phyloP scores from a whole-genome alignment of 2,888 invertebrate genomes.

The Enoplolaimus lenunculus region DNA sequence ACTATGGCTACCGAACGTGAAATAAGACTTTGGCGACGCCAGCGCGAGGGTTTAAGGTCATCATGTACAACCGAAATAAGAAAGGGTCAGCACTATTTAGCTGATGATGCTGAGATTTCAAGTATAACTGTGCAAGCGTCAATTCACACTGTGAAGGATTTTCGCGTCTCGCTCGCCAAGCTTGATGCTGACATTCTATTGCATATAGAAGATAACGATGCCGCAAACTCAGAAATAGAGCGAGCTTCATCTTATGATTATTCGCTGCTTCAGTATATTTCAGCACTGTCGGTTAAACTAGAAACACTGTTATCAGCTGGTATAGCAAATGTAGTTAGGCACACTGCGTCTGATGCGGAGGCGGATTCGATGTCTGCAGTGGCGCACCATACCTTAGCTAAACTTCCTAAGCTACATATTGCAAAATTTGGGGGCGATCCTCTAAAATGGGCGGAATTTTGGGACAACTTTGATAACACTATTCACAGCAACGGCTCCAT shows the following conservation, averaged over 20 bases:
- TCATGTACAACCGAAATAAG: not conserved
- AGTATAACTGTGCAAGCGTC: not conserved
- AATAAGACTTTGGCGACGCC: not conserved
- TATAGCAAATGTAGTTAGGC: too few species aligned
- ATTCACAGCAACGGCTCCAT: not conserved
- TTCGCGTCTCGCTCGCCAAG: not conserved
- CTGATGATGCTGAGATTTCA: not conserved
- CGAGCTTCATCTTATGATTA: not conserved
- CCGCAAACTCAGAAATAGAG: not conserved
- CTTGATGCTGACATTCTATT: not conserved
- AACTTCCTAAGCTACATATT: not conserved
- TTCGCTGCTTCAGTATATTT: not conserved
- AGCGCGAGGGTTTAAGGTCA: not conserved
- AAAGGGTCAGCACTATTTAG: not conserved
- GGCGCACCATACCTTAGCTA: not conserved
- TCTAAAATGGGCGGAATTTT: constrained; percentile 8
- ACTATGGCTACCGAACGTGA: not conserved
- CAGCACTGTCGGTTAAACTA: not conserved
- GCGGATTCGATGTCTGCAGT: not conserved
- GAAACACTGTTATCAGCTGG: not conserved
- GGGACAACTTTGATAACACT: not conserved
- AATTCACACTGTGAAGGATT: not conserved
- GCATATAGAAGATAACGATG: not conserved
- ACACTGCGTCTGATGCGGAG: not conserved
- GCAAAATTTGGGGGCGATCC: constrained; percentile 4